Conservation (phyloP, 2,888 invertebrate genomes). For the Eupsilia transversa region DNA sequence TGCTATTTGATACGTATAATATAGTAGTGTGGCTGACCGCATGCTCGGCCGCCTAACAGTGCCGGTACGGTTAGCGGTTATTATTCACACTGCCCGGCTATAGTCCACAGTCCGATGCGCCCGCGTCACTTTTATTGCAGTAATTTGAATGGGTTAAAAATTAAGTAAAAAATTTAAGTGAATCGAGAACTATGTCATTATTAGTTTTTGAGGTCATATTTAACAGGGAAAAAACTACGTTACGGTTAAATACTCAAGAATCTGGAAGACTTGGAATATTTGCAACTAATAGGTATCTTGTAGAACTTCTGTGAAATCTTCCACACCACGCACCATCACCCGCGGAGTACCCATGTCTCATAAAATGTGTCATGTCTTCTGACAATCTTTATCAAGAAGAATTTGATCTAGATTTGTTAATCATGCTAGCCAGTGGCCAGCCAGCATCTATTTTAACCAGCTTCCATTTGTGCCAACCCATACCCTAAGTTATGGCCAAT, state of each 20-base stretch:
- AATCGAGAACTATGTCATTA: background rate
- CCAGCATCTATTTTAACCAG: background rate
- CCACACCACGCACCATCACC: background rate
- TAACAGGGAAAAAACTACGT: background rate
- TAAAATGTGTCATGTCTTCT: background rate
- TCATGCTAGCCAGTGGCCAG: background rate
- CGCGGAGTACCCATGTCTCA: background rate
- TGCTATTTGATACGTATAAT: conserved; percentile 54
- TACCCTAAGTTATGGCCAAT: background rate
- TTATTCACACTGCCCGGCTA: conserved; percentile 37
- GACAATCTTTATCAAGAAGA: background rate
- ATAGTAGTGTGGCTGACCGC: conserved; percentile 56
- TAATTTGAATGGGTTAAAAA: conserved; percentile 34
- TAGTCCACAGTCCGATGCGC: conserved; percentile 52
- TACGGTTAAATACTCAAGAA: background rate
- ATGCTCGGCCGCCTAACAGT: conserved; percentile 60
- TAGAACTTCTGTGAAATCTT: background rate
- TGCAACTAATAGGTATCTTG: background rate
- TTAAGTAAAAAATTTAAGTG: conserved; percentile 9
- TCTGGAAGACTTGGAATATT: too few species aligned
- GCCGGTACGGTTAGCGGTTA: conserved; percentile 56
- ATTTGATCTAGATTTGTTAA: background rate
- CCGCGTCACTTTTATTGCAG: conserved; percentile 43
- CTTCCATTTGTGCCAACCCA: background rate
- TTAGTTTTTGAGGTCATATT: background rate